Evolutionary conservation across 2,888 invertebrate genomes (phyloP), one percentile per base, ranked within the genome.

Genomic region (Rosalia funebris): DNA sequence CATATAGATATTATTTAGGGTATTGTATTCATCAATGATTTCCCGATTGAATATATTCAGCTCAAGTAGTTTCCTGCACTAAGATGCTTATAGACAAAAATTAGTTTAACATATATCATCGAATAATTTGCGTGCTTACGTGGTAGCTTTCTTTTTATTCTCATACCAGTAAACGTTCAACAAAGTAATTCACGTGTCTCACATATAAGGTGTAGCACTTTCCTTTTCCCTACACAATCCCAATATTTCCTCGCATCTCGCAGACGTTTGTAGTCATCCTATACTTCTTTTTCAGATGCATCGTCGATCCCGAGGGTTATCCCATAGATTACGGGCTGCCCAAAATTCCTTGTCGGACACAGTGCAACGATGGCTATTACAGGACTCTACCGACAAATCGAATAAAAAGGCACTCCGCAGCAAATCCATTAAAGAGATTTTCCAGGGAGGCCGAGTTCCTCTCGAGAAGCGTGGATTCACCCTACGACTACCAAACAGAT

Each of bases 321-420:
- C 92, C 92, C 4, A 84, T 91, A 60, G 91, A 91, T 78, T 91
- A 89, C 72, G 91, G 91, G 14, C 82, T 91, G 41, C 91, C 91
- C 0, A 91, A 90, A 75, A 84, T 89, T n/a, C 71, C 74, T 7
- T 65, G 70, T 46, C 68, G 69, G 53, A 64, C 60, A 19, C 71
- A 68, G 48, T 48, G 55, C 57, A 67, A 64, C 45, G 75, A 74
- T 34, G 69, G 70, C 44, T 76, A 72, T 77, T 91, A 92, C 77
- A 87, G 91, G 72, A 92, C 92, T 1, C 79, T 92, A 68, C 92
- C 92, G 1, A 89, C 90, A 74, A 90, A 90, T 73, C 83, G 90
- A 57, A 82, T 87, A 44, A 82, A 82, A 52, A 85, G 87, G 62
- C 76, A 83, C 64, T 78, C 83, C 46, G 83, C 84, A n/a, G 72